Base-by-base conservation (phyloP, 2,888 invertebrate genomes). In the Caenorhabditis uteleia region DNA sequence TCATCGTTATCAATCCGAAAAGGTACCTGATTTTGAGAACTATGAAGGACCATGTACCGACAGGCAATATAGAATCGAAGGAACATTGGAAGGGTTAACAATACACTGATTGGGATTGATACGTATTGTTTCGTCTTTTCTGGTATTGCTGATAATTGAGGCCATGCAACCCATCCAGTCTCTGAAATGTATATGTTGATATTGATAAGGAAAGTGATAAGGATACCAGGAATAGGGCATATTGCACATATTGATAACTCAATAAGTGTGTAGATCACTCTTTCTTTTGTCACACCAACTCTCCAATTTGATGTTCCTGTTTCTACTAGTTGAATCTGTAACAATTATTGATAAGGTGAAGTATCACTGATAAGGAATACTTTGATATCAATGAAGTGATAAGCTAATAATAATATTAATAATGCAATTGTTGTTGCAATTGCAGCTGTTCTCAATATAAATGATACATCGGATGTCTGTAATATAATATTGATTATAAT, bases 231-330 rank as follows among this genome's bases (percentile, higher is more conserved):
- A 47, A 78, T 62, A 8, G 81, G 81, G 39, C 78, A 97, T 82
- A 97, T 90, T 81, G 95, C 93, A 87, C 98, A 98, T 84, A 98
- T 92, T 79, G 90, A 87, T 82, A 98, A 88, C 87, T 98, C 97
- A 83, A 93, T 88, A 2, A 70, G 18, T 3, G 68, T 55, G 70
- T 85, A 84, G 31, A 83, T 89, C 86, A 95, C 91, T 86, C 97
- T 89, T 87, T 93, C 92, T 91, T 92, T 92, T 78, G 95, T 95
- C 91, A 98, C 94, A 83, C 95, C 95, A 87, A 98, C 95, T 84
- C 95, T 89, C 95, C 97, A 97, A 88, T 97, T 95, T 86, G 97
- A 95, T 77, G 95, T 95, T 88, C 97, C 97, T 88, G 98, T 98
- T 89, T 98, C 97, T 87, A 97, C 94, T 91, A 97, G 94, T 88